phyloP scores from a whole-genome alignment of 2,888 invertebrate species.

The Diachrysia chrysitis region DNA sequence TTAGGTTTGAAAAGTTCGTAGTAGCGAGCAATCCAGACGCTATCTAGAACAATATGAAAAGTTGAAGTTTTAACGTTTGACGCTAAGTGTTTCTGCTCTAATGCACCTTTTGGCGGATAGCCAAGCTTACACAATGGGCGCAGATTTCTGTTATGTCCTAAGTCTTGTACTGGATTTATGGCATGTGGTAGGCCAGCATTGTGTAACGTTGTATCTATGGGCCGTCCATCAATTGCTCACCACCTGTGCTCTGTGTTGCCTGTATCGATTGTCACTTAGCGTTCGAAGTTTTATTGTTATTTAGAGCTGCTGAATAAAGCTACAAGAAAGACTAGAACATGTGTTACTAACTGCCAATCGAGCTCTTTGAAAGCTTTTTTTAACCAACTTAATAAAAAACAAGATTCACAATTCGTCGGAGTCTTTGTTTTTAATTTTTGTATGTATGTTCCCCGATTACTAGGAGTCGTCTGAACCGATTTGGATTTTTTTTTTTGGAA shows the following conservation, averaged over 20 bases:
- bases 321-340: not conserved
- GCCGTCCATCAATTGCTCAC: conserved; percentile 33
- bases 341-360: no score
- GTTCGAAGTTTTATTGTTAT: conserved; percentile 36
- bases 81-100: conserved; percentile 73
- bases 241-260: conserved; percentile 34
- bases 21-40: conserved; percentile 38
- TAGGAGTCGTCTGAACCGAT: no score
- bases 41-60: conserved; percentile 63
- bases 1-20: conserved; percentile 57
- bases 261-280: conserved; percentile 36
- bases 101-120: conserved; percentile 68
- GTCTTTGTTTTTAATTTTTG: no score
- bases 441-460: no score
- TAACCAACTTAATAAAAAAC: no score
- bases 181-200: conserved; percentile 38
- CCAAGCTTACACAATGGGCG: conserved; percentile 68
- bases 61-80: conserved; percentile 67
- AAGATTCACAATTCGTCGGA: no score
- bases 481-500: no score
- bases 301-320: not conserved
- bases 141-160: conserved; percentile 62
- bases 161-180: conserved; percentile 56
- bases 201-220: conserved; percentile 25
- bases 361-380: no score